phyloP scores from a whole-genome alignment of 1,140 invertebrate species.

The Caligus rogercresseyi region DNA sequence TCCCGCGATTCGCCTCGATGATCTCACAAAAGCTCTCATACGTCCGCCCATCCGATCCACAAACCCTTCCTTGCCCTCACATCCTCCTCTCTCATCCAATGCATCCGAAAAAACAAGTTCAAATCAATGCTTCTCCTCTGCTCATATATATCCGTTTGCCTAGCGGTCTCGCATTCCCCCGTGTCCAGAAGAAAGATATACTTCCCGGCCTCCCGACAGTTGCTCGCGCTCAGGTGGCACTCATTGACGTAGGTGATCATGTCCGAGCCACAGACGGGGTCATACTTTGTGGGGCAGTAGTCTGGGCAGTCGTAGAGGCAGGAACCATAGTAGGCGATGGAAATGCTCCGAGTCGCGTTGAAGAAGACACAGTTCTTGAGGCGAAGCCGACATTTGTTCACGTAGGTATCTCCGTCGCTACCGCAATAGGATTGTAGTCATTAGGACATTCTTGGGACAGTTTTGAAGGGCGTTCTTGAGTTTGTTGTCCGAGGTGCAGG shows the following conservation, averaged over 20 bases:
- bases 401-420: constrained; percentile 55
- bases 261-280: constrained; percentile 27
- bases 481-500: not conserved
- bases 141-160: not conserved
- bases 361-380: not conserved
- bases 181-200: not conserved
- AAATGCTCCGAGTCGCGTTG: not conserved
- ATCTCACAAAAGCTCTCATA: not conserved
- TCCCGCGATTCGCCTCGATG: not conserved
- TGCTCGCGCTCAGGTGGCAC: constrained; percentile 27
- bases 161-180: not conserved
- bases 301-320: constrained; percentile 40
- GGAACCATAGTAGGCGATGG: not conserved
- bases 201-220: constrained; percentile 19
- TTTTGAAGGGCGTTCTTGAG: constrained; percentile 25
- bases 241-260: constrained; percentile 30
- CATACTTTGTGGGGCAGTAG: constrained; percentile 22
- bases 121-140: not conserved
- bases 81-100: not conserved
- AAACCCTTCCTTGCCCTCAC: too few relatives aligned
- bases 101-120: not conserved
- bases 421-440: constrained; percentile 47
- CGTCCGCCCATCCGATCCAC: not conserved
- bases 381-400: constrained; percentile 42
- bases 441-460: constrained; percentile 29